Percentiles rank a stretch among this genome's conserved stretches.
phyloP scores from a whole-genome alignment of 2,797 vertebrate species.

The Pangasius mekongensis region DNA sequence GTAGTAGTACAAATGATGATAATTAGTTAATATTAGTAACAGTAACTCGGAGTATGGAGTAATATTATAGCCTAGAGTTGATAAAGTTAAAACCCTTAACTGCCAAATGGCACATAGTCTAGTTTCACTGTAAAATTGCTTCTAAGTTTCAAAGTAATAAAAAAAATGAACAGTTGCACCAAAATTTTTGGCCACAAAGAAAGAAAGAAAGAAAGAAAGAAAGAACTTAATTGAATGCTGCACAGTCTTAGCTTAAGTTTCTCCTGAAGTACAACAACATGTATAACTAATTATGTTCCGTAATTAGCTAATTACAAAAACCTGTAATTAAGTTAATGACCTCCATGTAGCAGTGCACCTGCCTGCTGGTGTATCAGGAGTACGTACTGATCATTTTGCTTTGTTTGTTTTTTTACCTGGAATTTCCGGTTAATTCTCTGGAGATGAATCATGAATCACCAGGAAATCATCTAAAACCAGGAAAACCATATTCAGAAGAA shows the following conservation, averaged over 20 bases:
- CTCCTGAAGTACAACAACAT: not conserved
- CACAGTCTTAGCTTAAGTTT: no score
- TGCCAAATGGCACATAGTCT: not conserved
- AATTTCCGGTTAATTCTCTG: not conserved
- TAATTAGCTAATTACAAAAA: conserved; percentile 5
- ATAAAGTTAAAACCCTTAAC: not conserved
- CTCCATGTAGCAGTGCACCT: not conserved
- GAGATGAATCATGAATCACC: not conserved
- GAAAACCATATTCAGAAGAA: not conserved
- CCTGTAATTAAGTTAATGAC: conserved; percentile 23
- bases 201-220: not conserved
- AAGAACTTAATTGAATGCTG: not conserved
- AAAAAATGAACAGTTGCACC: no score
- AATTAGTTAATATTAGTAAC: not conserved
- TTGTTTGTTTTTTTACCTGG: not conserved
- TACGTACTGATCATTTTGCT: no score
- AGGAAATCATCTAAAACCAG: not conserved
- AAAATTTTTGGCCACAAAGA: not conserved
- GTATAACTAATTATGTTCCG: not conserved
- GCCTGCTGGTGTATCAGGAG: conserved; percentile 6
- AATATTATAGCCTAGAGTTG: not conserved
- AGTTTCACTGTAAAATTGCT: no score
- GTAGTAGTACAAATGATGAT: not conserved
- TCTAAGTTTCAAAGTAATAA: no score
- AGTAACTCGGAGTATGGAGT: not conserved